Percentiles rank a stretch among this genome's conserved stretches.
Evolutionary conservation across 2,113 vertebrate species (phyloP).

Genomic region (Grammomys dolichurus): DNA sequence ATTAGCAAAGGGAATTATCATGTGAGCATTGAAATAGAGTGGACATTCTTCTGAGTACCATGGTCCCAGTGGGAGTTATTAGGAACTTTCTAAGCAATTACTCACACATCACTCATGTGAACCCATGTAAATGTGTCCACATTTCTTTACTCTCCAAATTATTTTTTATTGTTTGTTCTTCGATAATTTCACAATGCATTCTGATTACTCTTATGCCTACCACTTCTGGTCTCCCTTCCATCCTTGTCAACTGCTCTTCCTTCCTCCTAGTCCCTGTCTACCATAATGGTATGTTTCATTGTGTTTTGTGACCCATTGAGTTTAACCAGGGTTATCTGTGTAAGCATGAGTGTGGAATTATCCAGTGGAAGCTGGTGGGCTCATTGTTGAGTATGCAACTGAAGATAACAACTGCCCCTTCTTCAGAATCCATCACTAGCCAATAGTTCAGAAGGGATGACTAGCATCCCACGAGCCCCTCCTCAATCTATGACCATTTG

Average conservation of each 20-base stretch:
- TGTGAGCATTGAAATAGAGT: background rate
- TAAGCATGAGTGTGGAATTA: too few species aligned
- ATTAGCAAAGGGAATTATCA: conserved; percentile 50
- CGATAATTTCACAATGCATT: background rate
- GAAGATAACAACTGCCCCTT: background rate
- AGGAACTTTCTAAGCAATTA: background rate
- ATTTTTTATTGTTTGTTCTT: background rate
- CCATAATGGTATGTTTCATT: background rate
- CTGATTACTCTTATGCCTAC: background rate
- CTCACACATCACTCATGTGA: background rate
- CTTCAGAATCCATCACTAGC: background rate
- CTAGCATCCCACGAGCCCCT: background rate
- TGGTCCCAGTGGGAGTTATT: conserved; percentile 49
- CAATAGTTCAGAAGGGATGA: background rate
- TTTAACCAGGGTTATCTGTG: background rate
- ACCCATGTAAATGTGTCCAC: background rate
- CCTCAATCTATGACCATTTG: background rate
- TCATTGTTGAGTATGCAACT: background rate
- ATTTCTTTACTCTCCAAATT: background rate
- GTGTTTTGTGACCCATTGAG: too few species aligned
- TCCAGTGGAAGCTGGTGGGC: too few species aligned
- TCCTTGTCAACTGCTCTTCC: too few species aligned
- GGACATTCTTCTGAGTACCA: background rate
- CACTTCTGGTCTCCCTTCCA: background rate
- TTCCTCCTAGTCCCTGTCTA: background rate